Evolutionary conservation across 64 coral and sea anemone species (phyloP).

Genomic region (Actinia tenebrosa): DNA sequence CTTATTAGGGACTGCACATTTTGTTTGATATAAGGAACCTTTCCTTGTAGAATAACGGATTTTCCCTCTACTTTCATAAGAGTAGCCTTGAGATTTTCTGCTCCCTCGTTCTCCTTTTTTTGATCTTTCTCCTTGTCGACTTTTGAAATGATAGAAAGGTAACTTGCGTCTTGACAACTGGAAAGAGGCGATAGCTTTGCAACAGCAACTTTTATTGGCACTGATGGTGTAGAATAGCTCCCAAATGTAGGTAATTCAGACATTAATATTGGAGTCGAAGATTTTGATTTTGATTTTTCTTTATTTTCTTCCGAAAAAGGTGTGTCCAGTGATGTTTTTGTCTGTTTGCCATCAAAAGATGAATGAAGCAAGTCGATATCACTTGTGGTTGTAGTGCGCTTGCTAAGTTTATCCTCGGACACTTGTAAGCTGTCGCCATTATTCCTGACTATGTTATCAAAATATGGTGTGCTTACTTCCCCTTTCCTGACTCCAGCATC

Average conservation of each 20-base stretch:
- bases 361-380: neutral
- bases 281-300: neutral
- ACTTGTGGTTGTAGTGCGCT: neutral
- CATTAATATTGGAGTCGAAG: no score
- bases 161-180: neutral
- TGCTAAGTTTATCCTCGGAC: neutral
- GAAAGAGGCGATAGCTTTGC: neutral
- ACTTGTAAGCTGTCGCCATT: neutral
- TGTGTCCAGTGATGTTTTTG: neutral
- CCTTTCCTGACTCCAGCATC: neutral
- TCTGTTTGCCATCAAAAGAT: neutral
- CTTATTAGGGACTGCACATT: neutral
- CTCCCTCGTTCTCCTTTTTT: neutral
- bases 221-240: neutral
- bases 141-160: neutral
- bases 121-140: neutral
- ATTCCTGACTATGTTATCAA: neutral
- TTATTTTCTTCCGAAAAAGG: neutral
- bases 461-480: neutral
- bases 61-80: neutral
- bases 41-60: neutral
- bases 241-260: neutral
- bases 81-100: neutral
- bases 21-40: neutral
- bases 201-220: neutral